These are phyloP conservation scores for Tipula lateralis DNA, from an alignment of 2,888 invertebrate species.

Conservation along the genomic window DNA sequence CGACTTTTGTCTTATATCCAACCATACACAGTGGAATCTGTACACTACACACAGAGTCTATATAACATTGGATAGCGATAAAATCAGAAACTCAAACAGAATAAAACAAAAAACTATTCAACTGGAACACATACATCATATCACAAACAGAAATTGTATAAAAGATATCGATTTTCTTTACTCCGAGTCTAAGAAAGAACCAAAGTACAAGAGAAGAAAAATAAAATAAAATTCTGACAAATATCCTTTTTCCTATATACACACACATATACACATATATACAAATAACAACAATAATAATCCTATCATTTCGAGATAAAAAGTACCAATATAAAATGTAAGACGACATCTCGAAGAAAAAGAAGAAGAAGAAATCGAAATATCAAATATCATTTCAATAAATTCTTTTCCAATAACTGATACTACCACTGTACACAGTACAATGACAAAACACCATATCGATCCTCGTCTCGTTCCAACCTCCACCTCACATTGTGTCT, in stretches of 20 bases:
- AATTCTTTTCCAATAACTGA: slow-evolving; percentile 7
- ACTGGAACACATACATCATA: slow-evolving; percentile 5
- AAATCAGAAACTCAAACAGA: slow-evolving; percentile 14
- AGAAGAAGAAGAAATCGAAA: background rate
- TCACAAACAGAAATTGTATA: background rate
- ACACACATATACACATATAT: too few relatives aligned
- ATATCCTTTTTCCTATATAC: slow-evolving; percentile 5
- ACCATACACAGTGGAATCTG: background rate
- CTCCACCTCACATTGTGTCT: background rate
- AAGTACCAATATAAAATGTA: background rate
- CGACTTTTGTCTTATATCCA: background rate
- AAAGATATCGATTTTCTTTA: background rate
- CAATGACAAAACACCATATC: background rate
- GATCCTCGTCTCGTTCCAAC: background rate
- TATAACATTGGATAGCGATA: slow-evolving; percentile 2
- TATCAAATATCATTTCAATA: slow-evolving; percentile 24
- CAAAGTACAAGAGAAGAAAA: background rate
- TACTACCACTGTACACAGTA: background rate
- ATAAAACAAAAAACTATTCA: slow-evolving; percentile 15
- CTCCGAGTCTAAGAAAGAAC: background rate
- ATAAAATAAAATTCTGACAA: background rate
- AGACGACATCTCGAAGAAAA: background rate
- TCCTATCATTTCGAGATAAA: slow-evolving; percentile 7
- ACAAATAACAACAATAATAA: slow-evolving; percentile 15
- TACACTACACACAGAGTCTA: too few relatives aligned